phyloP scores from a whole-genome alignment of 92 coral and sea anemone species.

The Epizoanthus stellaris region DNA sequence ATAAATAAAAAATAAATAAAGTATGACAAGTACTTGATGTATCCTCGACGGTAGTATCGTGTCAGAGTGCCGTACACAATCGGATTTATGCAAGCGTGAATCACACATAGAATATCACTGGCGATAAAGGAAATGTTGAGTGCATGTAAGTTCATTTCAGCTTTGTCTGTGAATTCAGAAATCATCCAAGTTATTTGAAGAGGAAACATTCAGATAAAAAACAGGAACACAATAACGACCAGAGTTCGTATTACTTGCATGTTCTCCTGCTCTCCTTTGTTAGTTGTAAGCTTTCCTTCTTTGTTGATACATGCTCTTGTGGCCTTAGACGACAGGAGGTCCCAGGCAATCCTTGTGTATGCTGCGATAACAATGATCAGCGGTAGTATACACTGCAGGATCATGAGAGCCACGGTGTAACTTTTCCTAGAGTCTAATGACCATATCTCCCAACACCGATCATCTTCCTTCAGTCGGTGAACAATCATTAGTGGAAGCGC shows the following conservation, averaged over 20 bases:
- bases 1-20: too few relatives aligned
- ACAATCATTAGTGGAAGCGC: background rate
- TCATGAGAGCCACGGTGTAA: background rate
- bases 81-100: constrained; percentile 28
- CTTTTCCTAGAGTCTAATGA: background rate
- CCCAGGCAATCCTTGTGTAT: background rate
- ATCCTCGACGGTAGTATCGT: constrained; percentile 24
- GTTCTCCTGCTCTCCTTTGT: constrained; percentile 27
- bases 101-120: background rate
- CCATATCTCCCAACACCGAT: background rate
- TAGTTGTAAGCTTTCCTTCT: constrained; percentile 10
- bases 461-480: background rate
- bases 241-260: constrained; percentile 25
- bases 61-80: constrained; percentile 16
- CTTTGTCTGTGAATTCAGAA: background rate
- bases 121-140: background rate
- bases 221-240: constrained; percentile 9
- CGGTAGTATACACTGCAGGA: constrained; percentile 18
- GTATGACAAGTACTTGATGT: constrained; percentile 21
- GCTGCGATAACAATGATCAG: background rate
- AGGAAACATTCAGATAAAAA: constrained; percentile 23
- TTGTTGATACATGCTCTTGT: constrained; percentile 6
- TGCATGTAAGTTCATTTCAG: background rate
- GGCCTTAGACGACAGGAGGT: constrained; percentile 15
- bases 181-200: constrained; percentile 7